Evolutionary conservation across 2,888 invertebrate genomes (phyloP), one percentile per base, ranked within the genome.

Genomic region (Eristalis tenax): DNA sequence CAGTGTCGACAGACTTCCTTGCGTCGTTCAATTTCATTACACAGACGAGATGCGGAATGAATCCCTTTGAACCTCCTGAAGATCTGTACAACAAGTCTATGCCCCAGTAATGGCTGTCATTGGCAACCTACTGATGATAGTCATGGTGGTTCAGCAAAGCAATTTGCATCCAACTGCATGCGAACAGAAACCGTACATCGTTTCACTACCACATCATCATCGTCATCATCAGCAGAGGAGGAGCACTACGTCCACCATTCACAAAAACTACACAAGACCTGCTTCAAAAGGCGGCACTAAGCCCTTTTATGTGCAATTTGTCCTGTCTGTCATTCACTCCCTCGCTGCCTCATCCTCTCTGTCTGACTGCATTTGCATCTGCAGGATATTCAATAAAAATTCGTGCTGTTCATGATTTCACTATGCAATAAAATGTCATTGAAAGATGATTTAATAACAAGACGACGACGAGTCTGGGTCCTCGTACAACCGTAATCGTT

Each of bases 291-390:
- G 38, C 50, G 50, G 50, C 50, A 43, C 50, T 69, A 61, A 76
- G 56, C 50, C 69, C 77, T 77, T 77, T 82, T 57, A 82, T 82
- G 71, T 77, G 77, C 81, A 81, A 73, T 82, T 82, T 64, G 59
- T 64, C 76, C 70, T 75, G 64, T 40, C 70, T 80, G 56, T 13
- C 38, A 13, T 76, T 35, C 11, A 3, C 8, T 56, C 5, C 22
- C 6, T 56, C 22, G 2, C 56, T 50, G 50, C 4, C 26, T 28
- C 23, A 4, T 18, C n/a, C 40, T 4, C 38, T 22, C 32, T 59
- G 13, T 23, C 35, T 22, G n/a, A 64, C 22, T 65, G 57, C 28
- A 59, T 8, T 61, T 6, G 38, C 57, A 78, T 76, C 71, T 68
- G 71, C 38, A 38, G 50, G 70, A 28, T 65, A 50, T 73, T 64